Evolutionary conservation across 2,113 vertebrate genomes (phyloP), one percentile per base, ranked within the genome.

Genomic region (Oceanodroma tethys): DNA sequence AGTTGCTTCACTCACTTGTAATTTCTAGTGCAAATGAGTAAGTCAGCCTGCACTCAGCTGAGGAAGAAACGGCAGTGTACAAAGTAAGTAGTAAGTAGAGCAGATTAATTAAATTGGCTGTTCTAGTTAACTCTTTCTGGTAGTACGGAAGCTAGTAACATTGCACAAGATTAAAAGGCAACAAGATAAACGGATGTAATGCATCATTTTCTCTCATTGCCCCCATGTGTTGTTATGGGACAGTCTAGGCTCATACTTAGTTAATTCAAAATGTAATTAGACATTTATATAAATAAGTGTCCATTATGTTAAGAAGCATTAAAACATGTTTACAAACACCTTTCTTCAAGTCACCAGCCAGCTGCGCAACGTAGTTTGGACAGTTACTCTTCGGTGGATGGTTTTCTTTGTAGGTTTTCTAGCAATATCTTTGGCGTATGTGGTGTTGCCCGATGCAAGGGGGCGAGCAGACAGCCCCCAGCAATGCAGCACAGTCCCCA

Each of bases 101-200:
- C 50, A 95, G 73, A 67, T 67, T 79, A 88, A 88, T 94, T 84
- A 85, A 94, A 67, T n/a, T 47, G 43, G 26, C 56, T 5, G 2
- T 81, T 91, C 52, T 89, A 89, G 20, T 94, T 96, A 94, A 93
- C 89, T 72, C 76, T 91, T 96, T 92, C 26, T 91, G 47, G 47
- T 52, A 60, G 40, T 65, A 38, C 8, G 74, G 63, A 86, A 92
- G 16, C 42, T 67, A 26, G 45, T 50, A 74, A 45, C 7, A 38
- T 34, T 78, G 22, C 1, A 0, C 50, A 43, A 80, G 48, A 70
- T 66, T 72, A 73, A 68, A 94, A 96, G 45, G 32, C 6, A 6
- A 30, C n/a, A 42, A 74, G 66, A 73, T 42, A 59, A 59, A 59
- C 81, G 40, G 40, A 18, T 66, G 18, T 43, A 67, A 75, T 0